Conservation (phyloP, 1,140 invertebrate genomes). For the Caenorhabditis tropicalis region DNA sequence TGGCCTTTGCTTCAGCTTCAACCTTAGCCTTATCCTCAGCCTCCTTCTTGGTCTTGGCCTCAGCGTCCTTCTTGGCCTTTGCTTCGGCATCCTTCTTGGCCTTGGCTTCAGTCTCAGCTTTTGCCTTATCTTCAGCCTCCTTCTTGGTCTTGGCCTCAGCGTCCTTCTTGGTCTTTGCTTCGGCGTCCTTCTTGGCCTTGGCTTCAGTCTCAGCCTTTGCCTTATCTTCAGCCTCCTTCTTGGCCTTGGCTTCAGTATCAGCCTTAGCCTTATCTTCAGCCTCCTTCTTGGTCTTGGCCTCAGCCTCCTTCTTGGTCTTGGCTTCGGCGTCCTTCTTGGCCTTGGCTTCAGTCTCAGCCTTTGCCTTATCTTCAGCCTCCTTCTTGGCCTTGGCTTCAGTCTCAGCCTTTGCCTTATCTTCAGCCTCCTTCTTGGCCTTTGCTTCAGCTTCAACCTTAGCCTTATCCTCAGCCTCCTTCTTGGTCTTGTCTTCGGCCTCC, state of each 20-base stretch:
- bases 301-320: not conserved
- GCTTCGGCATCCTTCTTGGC: not conserved
- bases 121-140: not conserved
- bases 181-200: not conserved
- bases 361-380: not conserved
- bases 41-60: not conserved
- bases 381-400: not conserved
- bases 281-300: not conserved
- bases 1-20: not conserved
- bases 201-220: not conserved
- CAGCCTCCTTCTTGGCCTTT: conserved; percentile 14
- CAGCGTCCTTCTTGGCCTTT: not conserved
- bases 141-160: not conserved
- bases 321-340: not conserved
- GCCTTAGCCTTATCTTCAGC: not conserved
- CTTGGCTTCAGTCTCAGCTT: not conserved
- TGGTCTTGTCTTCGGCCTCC: not conserved
- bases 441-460: not conserved
- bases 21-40: not conserved
- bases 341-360: not conserved
- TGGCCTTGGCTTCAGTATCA: not conserved
- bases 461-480: conserved; percentile 17
- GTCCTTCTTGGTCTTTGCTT: not conserved
- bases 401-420: not conserved
- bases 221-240: not conserved